Evolutionary conservation across 2,888 invertebrate species (phyloP), one percentile per base, ranked within the genome.

Genomic region (Aradus depressus): DNA sequence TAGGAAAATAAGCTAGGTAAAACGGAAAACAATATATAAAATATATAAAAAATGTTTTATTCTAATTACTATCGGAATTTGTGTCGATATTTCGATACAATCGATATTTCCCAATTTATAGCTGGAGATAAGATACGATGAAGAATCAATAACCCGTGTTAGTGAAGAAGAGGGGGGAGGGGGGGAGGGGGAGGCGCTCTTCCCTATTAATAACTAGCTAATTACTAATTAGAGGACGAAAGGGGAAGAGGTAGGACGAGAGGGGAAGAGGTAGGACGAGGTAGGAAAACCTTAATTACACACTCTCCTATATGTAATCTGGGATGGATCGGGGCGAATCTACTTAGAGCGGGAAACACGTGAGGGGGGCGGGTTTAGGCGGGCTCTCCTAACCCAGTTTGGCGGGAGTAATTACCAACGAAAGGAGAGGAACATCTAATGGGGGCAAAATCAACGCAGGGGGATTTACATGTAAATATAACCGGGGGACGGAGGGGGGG

Each of bases 161-260:
- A n/a, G 31, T 8, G 31, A n/a, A 10, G 31, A n/a, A n/a, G 8
- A n/a, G 31, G 31, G 31, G 8, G 8, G 31, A 31, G 31, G n/a
- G 31, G 31, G 31, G 26, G n/a, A 25, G 31, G n/a, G n/a, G n/a
- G n/a, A n/a, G n/a, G 37, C 45, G 45, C 37, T 31, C 28, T 31
- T 32, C 53, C 57, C 53, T 50, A 54, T 57, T 57, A 57, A 57
- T 57, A 54, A 57, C 57, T 53, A 52, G 51, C 54, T 57, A 57
- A 57, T 57, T 57, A 57, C 50, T 57, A 57, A 57, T 57, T 54
- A 55, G 52, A 34, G 26, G 49, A 44, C 43, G 42, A 44, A 42
- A 50, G 50, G 50, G 47, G 43, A 49, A 49, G n/a, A n/a, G n/a
- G n/a, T n/a, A n/a, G n/a, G n/a, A n/a, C n/a, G n/a, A n/a, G n/a